Percentiles rank a stretch among this genome's conserved stretches.
These are phyloP conservation scores for Ceriagrion tenellum DNA, from an alignment of 2,888 invertebrate species.

Conservation along the genomic window DNA sequence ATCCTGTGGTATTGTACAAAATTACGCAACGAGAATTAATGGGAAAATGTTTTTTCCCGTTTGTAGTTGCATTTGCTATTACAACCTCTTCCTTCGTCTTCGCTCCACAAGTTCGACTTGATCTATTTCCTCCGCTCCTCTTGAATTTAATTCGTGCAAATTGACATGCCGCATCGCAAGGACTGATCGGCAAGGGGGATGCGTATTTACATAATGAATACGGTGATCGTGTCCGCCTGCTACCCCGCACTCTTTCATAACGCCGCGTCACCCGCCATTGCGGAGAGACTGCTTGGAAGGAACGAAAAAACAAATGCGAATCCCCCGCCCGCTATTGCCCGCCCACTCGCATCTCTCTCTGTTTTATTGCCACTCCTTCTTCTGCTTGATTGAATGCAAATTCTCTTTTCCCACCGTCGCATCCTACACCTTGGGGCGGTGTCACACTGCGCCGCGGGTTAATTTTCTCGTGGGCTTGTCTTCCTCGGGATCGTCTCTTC, in stretches of 20 bases:
- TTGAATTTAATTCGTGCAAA: background rate
- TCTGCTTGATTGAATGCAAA: constrained; percentile 56
- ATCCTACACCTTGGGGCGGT: background rate
- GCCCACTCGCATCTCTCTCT: background rate
- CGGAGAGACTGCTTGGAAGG: background rate
- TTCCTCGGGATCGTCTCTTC: background rate
- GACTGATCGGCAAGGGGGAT: background rate
- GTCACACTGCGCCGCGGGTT: background rate
- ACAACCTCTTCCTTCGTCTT: background rate
- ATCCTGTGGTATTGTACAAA: background rate
- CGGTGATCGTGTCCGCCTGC: background rate
- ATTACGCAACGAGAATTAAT: no score
- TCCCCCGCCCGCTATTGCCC: background rate
- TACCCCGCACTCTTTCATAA: background rate
- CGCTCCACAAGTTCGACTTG: background rate
- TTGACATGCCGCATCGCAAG: background rate
- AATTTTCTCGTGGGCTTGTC: background rate
- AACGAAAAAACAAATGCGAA: background rate
- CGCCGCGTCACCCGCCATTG: background rate
- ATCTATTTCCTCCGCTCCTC: background rate
- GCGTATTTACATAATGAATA: background rate
- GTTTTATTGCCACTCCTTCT: background rate
- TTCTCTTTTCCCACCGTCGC: background rate
- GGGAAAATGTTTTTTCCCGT: background rate
- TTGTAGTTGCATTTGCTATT: background rate